These are phyloP conservation scores for Chelidonichthys spinosus DNA, from an alignment of 2,797 vertebrate species.

Conservation along the genomic window DNA sequence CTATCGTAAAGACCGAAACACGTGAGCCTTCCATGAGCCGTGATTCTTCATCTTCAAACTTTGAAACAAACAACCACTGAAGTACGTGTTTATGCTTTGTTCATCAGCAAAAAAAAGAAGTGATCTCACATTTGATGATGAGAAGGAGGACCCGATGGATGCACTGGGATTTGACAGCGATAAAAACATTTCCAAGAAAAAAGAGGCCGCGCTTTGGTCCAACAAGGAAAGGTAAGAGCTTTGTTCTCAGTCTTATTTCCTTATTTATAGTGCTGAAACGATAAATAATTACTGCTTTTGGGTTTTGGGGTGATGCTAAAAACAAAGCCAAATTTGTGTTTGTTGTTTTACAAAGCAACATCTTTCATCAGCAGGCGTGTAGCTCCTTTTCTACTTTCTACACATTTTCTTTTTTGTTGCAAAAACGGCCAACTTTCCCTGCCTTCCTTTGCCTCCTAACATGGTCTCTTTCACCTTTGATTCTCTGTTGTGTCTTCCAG, in stretches of 20 bases:
- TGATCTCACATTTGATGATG: conserved; percentile 85
- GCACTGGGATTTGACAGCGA: conserved; percentile 84
- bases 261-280: conserved; percentile 51
- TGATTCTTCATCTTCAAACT: neutral
- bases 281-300: conserved; percentile 62
- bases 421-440: neutral
- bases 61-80: neutral
- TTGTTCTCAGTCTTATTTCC: conserved; percentile 21
- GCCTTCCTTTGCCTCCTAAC: neutral
- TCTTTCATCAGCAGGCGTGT: neutral
- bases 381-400: neutral
- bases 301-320: conserved; percentile 21
- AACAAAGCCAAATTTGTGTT: conserved; percentile 16
- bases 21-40: conserved; percentile 30
- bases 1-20: conserved; percentile 56
- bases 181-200: conserved; percentile 68
- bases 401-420: neutral
- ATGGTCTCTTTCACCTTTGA: too few relatives aligned
- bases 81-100: conserved; percentile 3
- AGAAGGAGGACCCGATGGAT: conserved; percentile 88
- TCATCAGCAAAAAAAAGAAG: conserved; percentile 71
- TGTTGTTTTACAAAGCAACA: conserved; percentile 13
- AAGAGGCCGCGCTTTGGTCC: conserved; percentile 54
- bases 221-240: conserved; percentile 74
- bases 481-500: neutral